Conservation (phyloP, 2,797 vertebrate species). For the Danio tinwini region DNA sequence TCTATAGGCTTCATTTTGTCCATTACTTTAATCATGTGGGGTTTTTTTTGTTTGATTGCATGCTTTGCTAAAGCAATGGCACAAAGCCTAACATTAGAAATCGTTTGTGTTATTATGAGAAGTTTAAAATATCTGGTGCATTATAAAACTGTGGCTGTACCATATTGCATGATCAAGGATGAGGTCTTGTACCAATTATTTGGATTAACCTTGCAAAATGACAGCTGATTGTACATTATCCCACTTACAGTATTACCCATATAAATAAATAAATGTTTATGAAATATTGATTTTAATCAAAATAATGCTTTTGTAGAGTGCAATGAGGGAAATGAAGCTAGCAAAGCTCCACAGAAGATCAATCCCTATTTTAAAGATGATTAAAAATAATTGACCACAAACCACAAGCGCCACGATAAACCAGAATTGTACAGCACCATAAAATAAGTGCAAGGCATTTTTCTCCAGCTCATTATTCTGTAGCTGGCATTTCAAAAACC, state of each 20-base stretch:
- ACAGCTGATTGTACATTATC: not conserved
- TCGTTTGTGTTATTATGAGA: not conserved
- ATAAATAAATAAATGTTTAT: not conserved
- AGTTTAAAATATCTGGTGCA: no score
- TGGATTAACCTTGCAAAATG: not conserved
- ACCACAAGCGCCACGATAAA: not conserved
- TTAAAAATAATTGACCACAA: not conserved
- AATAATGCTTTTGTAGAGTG: not conserved
- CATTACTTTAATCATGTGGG: not conserved
- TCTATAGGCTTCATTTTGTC: no score
- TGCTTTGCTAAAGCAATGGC: no score
- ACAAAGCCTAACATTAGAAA: not conserved
- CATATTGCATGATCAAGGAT: not conserved
- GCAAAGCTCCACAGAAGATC: not conserved
- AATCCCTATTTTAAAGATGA: not conserved
- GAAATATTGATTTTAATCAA: not conserved
- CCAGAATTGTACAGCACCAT: not conserved
- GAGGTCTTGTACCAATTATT: not conserved
- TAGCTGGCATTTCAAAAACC: slow-evolving; percentile 20
- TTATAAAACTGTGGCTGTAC: no score
- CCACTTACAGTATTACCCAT: not conserved
- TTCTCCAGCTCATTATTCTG: not conserved
- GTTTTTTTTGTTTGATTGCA: not conserved
- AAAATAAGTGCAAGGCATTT: not conserved
- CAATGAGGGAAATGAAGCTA: not conserved